Percentiles rank a stretch among this genome's conserved stretches.
Evolutionary conservation across 2,113 vertebrate species (phyloP).

Genomic region (Nesogale talazaci): DNA sequence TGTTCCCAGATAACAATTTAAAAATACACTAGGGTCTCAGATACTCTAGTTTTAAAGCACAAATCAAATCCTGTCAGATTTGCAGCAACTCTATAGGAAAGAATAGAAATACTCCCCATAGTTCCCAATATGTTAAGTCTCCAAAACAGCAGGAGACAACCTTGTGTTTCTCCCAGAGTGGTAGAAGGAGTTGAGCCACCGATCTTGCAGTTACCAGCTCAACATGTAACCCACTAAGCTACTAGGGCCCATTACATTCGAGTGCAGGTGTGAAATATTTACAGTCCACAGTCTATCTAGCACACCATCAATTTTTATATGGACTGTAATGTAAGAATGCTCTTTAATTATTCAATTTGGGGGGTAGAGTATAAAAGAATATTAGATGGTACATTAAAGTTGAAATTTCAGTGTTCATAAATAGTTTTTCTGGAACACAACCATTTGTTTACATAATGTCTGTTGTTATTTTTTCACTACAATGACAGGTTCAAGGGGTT

Average conservation of each 20-base stretch:
- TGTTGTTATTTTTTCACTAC: neutral
- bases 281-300: neutral
- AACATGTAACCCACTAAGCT: too few relatives aligned
- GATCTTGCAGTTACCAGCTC: too few relatives aligned
- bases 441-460: neutral
- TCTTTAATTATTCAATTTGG: slow-evolving; percentile 16
- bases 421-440: too few relatives aligned
- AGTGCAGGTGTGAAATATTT: neutral
- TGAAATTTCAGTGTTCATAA: neutral
- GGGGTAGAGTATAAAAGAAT: neutral
- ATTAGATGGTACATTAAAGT: slow-evolving; percentile 21
- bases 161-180: too few relatives aligned
- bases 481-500: neutral
- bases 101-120: too few relatives aligned
- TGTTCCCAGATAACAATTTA: neutral
- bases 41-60: neutral
- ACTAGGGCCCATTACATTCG: neutral
- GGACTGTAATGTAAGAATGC: neutral
- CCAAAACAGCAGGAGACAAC: too few relatives aligned
- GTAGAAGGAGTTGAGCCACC: too few relatives aligned
- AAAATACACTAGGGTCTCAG: neutral
- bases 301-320: neutral
- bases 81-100: neutral
- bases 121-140: too few relatives aligned
- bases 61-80: neutral